phyloP scores from a whole-genome alignment of 92 coral and sea anemone genomes.

The Actinernus sp. region DNA sequence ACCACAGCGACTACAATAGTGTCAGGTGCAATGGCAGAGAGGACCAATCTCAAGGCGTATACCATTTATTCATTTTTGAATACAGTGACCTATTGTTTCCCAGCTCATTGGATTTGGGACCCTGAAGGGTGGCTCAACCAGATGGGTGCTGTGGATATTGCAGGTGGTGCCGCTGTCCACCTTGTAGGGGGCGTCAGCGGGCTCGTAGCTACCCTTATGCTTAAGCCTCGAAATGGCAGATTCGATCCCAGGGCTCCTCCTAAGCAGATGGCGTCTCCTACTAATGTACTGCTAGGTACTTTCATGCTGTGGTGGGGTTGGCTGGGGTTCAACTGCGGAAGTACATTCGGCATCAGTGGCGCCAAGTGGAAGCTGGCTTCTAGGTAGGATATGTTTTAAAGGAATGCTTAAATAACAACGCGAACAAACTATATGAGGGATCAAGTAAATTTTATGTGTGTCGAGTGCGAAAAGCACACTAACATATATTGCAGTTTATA shows the following conservation, averaged over 20 bases:
- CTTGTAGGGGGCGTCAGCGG: constrained; percentile 90
- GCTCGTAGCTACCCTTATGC: constrained; percentile 76
- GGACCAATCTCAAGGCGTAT: constrained; percentile 83
- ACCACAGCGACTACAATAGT: constrained; percentile 96
- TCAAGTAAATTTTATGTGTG: too few species aligned
- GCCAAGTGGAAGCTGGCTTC: constrained; percentile 95
- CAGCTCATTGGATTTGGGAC: constrained; percentile 98
- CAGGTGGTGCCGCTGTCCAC: constrained; percentile 86
- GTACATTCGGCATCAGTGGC: constrained; percentile 96
- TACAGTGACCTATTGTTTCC: constrained; percentile 81
- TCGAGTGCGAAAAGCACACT: too few species aligned
- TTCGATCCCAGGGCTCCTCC: constrained; percentile 51
- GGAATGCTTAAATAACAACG: background rate
- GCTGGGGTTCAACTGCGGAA: constrained; percentile 99
- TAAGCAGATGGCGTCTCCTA: constrained; percentile 91
- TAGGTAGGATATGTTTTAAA: too few species aligned
- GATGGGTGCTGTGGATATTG: constrained; percentile 88
- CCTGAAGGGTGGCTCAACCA: constrained; percentile 68
- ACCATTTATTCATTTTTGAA: constrained; percentile 78
- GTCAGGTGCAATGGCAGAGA: constrained; percentile 94
- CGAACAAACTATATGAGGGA: too few species aligned
- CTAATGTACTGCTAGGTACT: constrained; percentile 91
- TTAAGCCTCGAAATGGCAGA: constrained; percentile 75
- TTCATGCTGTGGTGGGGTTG: constrained; percentile 99
- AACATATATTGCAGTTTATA: too few species aligned